Evolutionary conservation across 2,113 vertebrate genomes (phyloP), one percentile per base, ranked within the genome.

Genomic region (Apodemus sylvaticus): DNA sequence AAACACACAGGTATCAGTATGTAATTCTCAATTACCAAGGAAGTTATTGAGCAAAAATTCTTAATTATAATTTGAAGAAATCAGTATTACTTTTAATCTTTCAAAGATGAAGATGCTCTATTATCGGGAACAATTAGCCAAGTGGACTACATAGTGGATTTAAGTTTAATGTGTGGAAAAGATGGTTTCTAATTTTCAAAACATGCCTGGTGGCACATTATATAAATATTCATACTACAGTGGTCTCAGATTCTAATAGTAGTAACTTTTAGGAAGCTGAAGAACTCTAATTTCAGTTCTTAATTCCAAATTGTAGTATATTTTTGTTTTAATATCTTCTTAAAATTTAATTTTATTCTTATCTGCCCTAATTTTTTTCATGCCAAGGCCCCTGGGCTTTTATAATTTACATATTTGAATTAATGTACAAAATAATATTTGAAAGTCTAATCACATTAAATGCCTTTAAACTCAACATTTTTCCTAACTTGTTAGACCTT

Each of bases 331-430:
- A 96, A 89, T 92, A 88, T 9, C 16, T 89, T 90, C 29, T 90
- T 73, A 91, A 97, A 97, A 64, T 95, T 96, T 96, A 96, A 97
- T 96, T 93, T 94, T 92, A 96, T 93, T 93, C 60, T 68, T 94
- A 86, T 95, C 64, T 94, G 58, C 60, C 22, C 51, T 92, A 29
- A 53, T 42, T 76, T 92, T 95, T 95, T 60, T 34, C 48, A 78
- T 92, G 66, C 14, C 24, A 93, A 86, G 83, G 81, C 60, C 39
- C 62, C 94, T 96, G 88, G 74, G 87, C 70, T 92, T 62, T 88
- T 76, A n/a, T 58, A 95, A 95, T 97, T 98, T 96, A 71, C 88
- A 91, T 95, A 89, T 92, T 90, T 95, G 97, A 98, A 97, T 97
- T 95, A 97, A 96, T 97, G 64, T 92, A 82, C 90, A 90, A 96